phyloP scores from a whole-genome alignment of 2,888 invertebrate genomes.

The Ophonus ardosiacus region DNA sequence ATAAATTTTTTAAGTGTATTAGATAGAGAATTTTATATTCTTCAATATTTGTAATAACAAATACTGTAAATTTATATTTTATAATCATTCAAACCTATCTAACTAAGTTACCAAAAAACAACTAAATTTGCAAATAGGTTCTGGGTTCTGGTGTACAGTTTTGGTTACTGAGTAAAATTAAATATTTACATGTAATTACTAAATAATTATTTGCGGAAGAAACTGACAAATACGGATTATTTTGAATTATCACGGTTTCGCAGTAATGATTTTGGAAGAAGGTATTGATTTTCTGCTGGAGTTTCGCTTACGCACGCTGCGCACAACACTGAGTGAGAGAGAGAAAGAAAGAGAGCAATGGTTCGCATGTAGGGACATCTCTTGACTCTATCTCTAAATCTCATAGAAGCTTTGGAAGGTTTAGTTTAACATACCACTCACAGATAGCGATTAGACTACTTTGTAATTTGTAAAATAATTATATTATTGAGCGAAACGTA shows the following conservation, averaged over 20 bases:
- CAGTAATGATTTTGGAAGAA: background rate
- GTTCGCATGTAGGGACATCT: background rate
- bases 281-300: background rate
- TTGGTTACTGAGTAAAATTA: background rate
- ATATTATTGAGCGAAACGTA: no score
- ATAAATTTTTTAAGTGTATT: no score
- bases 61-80: no score
- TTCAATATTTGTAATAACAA: no score
- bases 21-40: no score
- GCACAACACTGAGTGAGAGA: background rate
- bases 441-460: no score
- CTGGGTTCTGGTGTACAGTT: background rate
- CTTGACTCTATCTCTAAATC: background rate
- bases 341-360: background rate
- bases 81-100: no score
- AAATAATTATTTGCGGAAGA: background rate
- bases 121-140: no score
- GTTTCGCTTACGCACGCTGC: background rate
- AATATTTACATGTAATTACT: background rate
- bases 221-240: background rate
- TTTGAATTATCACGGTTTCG: background rate
- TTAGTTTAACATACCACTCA: no score
- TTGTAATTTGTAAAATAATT: no score
- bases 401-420: no score
- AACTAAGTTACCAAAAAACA: no score